Conservation (phyloP, 1,140 invertebrate species). For the Hormaphis cornu region DNA sequence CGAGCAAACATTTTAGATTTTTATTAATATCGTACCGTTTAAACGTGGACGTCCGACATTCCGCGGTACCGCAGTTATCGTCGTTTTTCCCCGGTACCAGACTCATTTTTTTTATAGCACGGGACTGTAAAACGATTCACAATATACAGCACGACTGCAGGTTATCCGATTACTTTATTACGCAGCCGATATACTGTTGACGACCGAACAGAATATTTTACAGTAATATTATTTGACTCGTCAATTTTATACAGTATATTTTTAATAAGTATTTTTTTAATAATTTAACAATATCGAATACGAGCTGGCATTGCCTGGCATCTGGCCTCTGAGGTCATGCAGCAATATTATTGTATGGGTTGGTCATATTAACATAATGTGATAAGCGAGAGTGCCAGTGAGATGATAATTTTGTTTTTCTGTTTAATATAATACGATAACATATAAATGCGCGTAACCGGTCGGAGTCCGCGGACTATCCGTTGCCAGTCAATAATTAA, state of each 20-base stretch:
- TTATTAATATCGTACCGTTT: conserved; percentile 91
- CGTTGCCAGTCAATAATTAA: no score
- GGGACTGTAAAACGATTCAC: no score
- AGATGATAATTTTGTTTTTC: neutral
- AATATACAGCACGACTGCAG: no score
- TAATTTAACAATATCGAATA: no score
- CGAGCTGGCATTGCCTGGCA: no score
- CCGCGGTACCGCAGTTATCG: conserved; percentile 76
- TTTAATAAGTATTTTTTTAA: no score
- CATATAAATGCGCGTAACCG: no score
- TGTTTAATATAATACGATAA: neutral
- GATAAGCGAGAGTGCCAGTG: neutral
- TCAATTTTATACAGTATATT: no score
- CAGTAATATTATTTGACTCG: neutral
- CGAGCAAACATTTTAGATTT: conserved; percentile 70
- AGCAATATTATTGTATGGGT: neutral
- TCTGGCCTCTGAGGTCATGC: no score
- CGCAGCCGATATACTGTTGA: neutral
- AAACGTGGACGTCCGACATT: conserved; percentile 82
- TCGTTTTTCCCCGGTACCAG: conserved; percentile 73
- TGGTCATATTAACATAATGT: neutral
- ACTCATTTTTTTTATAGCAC: conserved; percentile 42
- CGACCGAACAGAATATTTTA: neutral
- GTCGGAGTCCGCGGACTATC: no score
- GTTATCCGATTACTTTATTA: no score